These are phyloP conservation scores for Sebastes matsubarae DNA, from an alignment of 2,797 vertebrate genomes.

Conservation along the genomic window DNA sequence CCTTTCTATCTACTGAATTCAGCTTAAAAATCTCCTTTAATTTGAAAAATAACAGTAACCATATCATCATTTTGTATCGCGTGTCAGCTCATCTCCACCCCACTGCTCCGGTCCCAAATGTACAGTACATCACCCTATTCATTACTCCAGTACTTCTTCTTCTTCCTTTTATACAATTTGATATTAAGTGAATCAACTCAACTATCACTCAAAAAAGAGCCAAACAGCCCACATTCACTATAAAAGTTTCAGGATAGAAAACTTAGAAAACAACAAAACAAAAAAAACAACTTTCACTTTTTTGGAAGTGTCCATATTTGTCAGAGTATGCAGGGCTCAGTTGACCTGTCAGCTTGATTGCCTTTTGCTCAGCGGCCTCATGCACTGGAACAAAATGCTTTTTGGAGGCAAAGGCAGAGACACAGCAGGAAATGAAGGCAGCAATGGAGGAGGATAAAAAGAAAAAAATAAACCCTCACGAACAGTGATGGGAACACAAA, in stretches of 20 bases:
- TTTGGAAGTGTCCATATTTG: constrained; percentile 45
- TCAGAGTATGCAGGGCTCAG: constrained; percentile 31
- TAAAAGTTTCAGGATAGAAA: constrained; percentile 22
- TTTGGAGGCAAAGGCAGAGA: constrained; percentile 10
- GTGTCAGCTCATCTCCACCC: neutral
- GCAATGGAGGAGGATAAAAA: constrained; percentile 7
- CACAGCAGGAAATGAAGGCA: constrained; percentile 20
- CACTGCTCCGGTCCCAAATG: constrained; percentile 9
- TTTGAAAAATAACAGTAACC: neutral
- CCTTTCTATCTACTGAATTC: neutral
- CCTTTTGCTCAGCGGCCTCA: constrained; percentile 25
- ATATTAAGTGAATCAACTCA: constrained; percentile 59
- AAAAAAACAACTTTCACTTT: neutral
- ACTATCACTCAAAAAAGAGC: constrained; percentile 47
- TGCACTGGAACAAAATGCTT: constrained; percentile 35
- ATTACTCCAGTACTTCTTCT: constrained; percentile 26
- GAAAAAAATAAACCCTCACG: neutral
- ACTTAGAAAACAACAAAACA: neutral
- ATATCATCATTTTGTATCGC: neutral
- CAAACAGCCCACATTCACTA: constrained; percentile 8
- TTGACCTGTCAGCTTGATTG: constrained; percentile 48
- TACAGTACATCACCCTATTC: constrained; percentile 4
- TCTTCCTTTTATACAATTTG: constrained; percentile 17
- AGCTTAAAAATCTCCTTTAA: neutral
- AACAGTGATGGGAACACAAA: neutral